Base-by-base conservation (phyloP, 2,113 vertebrate genomes). In the Lichenostomus cassidix region DNA sequence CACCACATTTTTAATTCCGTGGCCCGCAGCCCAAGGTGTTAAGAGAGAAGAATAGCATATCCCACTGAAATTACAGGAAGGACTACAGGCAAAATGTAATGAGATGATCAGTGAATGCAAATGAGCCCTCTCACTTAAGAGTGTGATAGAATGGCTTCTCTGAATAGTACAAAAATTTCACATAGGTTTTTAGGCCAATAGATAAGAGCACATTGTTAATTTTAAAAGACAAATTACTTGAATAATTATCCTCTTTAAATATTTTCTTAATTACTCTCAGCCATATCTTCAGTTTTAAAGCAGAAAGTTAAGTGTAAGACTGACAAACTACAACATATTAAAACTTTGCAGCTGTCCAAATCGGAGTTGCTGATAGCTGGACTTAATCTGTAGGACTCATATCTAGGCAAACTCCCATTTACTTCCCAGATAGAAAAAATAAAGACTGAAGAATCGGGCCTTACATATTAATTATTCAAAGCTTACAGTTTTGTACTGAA, bases 161-260 rank as follows among this genome's bases (percentile, higher is more conserved):
- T 71, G 83, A 95, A 58, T 52, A 78, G 39, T 35, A 84, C 37
- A 77, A 78, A 93, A 89, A 78, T 12, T 81, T 92, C 65, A 65
- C 31, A 44, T 16, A 55, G 37, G n/a, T 47, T 95, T 92, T 95
- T 83, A 92, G 73, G 56, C 83, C 88, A 82, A 68, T 33, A 94
- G 85, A 92, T 96, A 96, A 97, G 83, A 86, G 15, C 22, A 44
- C 31, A 63, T 37, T 88, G 87, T 55, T 94, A 94, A 96, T 83
- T 95, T 93, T 75, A 95, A 74, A 90, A 71, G 68, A 78, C 79
- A 93, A 92, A 95, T 97, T 95, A 86, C 67, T 92, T 86, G 31
- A 91, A 92, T 90, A 93, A 94, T 94, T 93, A 96, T 41, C 37
- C 79, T 88, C 31, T 93, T 95, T 93, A 83, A 91, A 90, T 7